Evolutionary conservation across 2,888 invertebrate species (phyloP).

Genomic region (Coleophora deauratella): DNA sequence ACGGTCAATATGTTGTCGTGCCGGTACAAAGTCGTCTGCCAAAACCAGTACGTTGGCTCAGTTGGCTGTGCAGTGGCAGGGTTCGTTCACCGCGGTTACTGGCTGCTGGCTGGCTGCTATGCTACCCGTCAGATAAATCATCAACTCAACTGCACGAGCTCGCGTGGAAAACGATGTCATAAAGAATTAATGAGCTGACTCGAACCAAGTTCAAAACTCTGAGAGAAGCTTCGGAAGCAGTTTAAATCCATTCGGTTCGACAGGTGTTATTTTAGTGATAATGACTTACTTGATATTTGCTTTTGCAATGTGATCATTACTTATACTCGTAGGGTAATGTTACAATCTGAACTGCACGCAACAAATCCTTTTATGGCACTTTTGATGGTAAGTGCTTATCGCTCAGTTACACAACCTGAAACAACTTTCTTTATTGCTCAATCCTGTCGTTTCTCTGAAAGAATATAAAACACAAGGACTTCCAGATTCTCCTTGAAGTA

Average conservation of each 20-base stretch:
- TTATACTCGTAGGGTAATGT: too few relatives aligned
- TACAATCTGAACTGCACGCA: too few relatives aligned
- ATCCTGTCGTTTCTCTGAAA: not conserved
- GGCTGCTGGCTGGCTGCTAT: constrained; percentile 26
- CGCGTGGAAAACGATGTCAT: constrained; percentile 31
- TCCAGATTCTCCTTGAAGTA: too few relatives aligned
- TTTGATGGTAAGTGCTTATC: too few relatives aligned
- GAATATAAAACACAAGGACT: too few relatives aligned
- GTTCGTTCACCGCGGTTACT: constrained; percentile 65
- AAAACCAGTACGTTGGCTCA: constrained; percentile 57
- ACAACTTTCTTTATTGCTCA: constrained; percentile 12
- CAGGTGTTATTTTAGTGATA: too few relatives aligned
- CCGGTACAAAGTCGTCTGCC: constrained; percentile 44
- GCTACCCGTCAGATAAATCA: constrained; percentile 49
- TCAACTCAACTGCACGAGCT: constrained; percentile 43
- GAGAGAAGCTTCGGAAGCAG: too few relatives aligned
- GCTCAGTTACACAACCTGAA: not conserved
- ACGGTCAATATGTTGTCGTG: constrained; percentile 41
- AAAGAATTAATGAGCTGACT: constrained; percentile 37
- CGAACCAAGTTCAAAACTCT: not conserved
- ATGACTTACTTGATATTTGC: too few relatives aligned
- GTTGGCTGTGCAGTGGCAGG: constrained; percentile 51
- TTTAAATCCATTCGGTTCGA: too few relatives aligned
- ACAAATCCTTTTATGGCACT: too few relatives aligned
- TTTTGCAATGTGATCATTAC: too few relatives aligned